Percentiles rank a stretch among this genome's conserved stretches.
These are phyloP conservation scores for Drosophila sordidula DNA, from an alignment of 2,888 invertebrate species.

Conservation along the genomic window DNA sequence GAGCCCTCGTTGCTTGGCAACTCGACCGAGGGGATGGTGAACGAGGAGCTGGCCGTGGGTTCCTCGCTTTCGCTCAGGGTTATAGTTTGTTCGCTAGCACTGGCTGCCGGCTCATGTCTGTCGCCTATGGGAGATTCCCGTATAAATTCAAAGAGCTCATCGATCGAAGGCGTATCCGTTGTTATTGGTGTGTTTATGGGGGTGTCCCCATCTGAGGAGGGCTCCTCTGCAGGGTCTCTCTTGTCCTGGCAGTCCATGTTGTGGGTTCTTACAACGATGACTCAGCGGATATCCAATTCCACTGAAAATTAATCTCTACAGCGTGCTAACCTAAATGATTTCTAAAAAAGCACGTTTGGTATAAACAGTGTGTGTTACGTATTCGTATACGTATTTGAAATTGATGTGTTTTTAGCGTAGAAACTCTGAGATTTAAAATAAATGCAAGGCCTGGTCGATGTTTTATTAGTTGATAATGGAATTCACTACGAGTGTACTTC, in stretches of 20 bases:
- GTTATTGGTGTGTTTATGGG: not conserved
- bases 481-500: not conserved
- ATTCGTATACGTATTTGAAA: constrained; percentile 20
- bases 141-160: constrained; percentile 8
- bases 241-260: constrained; percentile 33
- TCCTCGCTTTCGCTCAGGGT: constrained; percentile 29
- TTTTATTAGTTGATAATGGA: constrained; percentile 5
- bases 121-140: constrained; percentile 17
- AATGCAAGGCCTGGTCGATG: constrained; percentile 36
- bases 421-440: constrained; percentile 13
- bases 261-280: constrained; percentile 3
- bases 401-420: constrained; percentile 11
- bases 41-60: constrained; percentile 2
- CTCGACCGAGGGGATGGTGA: too few relatives aligned
- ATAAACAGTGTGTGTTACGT: constrained; percentile 12
- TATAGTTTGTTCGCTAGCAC: constrained; percentile 15
- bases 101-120: constrained; percentile 1
- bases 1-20: not conserved
- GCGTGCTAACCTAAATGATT: constrained; percentile 18
- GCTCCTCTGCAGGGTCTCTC: constrained; percentile 14
- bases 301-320: constrained; percentile 7
- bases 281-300: constrained; percentile 7
- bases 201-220: constrained; percentile 4
- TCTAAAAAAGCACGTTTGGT: constrained; percentile 24
- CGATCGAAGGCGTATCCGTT: constrained; percentile 3